Base-by-base conservation (phyloP, 2,113 vertebrate genomes). In the Rhagologus leucostigma region DNA sequence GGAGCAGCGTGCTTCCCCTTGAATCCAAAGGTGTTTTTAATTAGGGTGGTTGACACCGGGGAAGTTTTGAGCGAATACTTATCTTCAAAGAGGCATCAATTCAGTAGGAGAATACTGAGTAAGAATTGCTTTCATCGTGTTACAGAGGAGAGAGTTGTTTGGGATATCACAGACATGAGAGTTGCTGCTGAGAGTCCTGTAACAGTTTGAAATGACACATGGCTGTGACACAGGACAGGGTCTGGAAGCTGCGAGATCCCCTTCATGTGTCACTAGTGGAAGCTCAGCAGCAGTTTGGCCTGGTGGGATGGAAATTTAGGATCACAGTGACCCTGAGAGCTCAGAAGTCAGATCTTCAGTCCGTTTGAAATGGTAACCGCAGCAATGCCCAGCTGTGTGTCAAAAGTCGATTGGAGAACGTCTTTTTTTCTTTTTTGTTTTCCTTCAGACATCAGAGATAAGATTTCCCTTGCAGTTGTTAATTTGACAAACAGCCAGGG, bases 241-340 rank as follows among this genome's bases (percentile, higher is more conserved):
- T 5, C 6, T 3, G 62, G 59, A 33, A 65, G 37, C 15, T 33
- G 0, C 4, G n/a, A 27, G 44, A 10, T 6, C n/a, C 49, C 14
- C 0, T 26, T 13, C 15, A 2, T 2, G 1, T 29, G 32, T 52
- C 24, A 0, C 21, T 1, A 0, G 3, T 11, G 41, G 79, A 15
- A 44, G 37, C 55, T 76, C 62, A 20, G 44, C 41, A 21, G 50
- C 57, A 13, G 1, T 59, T 27, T 30, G n/a, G 13, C 12, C 7
- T 16, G 60, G 5, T 6, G 35, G 37, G 65, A 10, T 35, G 37
- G 63, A 46, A 68, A 16, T 21, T 57, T 4, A 9, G 37, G 33
- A 53, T 30, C 37, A 3, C 27, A 7, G 16, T 15, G 59, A 49
- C 12, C 37, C 63, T 2, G 17, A 46, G 53, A 1, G 1, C 57